Conservation (phyloP, 2,797 vertebrate genomes). For the Enteromius fasciolatus region DNA sequence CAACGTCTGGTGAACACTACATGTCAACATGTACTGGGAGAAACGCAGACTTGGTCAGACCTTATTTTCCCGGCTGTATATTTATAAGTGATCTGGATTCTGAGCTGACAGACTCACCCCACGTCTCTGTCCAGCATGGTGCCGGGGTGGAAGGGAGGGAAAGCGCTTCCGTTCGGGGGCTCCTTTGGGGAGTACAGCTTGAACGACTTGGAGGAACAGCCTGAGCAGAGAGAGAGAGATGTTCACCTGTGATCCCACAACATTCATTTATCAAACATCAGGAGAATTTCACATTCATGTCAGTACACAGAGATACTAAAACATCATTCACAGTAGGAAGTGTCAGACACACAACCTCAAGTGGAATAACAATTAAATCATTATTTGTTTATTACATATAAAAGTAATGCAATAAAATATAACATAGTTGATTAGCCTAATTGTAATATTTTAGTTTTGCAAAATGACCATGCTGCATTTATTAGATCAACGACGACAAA, state of each 20-base stretch:
- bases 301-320: neutral
- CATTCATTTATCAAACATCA: neutral
- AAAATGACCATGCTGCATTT: neutral
- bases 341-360: too few species aligned
- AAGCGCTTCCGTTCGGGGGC: conserved; percentile 99
- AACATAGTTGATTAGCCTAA: neutral
- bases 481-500: neutral
- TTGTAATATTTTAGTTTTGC: neutral
- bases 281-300: neutral
- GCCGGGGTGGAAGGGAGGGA: conserved; percentile 97
- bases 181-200: conserved; percentile 99
- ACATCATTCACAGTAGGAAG: neutral
- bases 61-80: too few species aligned
- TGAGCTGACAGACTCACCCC: conserved; percentile 77
- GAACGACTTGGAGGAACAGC: conserved; percentile 99
- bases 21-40: too few species aligned
- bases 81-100: neutral
- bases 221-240: conserved; percentile 65
- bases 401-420: too few species aligned
- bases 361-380: neutral
- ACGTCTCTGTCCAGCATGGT: conserved; percentile 99
- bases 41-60: too few species aligned
- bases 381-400: neutral
- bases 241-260: neutral
- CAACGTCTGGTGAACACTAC: too few species aligned